Evolutionary conservation across 2,888 invertebrate species (phyloP).

Genomic region (Lamellibrachia satsuma): DNA sequence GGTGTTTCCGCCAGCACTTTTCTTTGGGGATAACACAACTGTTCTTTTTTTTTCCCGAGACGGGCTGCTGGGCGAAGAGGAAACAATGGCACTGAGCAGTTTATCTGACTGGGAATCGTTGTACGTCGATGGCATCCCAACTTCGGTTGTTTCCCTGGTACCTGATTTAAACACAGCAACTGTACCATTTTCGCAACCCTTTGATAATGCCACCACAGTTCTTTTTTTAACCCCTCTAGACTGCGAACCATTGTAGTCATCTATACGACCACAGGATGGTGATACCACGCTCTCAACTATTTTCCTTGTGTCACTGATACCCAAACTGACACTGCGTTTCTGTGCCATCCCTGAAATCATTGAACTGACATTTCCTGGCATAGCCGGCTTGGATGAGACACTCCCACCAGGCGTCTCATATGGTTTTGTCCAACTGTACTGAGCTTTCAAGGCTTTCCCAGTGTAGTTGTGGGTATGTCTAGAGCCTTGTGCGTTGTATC

Average conservation of each 20-base stretch:
- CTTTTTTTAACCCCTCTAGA: not conserved
- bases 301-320: not conserved
- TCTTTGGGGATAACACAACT: slow-evolving; percentile 6
- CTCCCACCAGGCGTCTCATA: not conserved
- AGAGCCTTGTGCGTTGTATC: not conserved
- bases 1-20: not conserved
- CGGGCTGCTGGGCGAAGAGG: not conserved
- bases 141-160: not conserved
- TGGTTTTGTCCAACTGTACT: not conserved
- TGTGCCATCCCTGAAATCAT: not conserved
- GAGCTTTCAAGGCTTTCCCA: not conserved
- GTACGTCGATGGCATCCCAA: not conserved
- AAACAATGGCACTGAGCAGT: not conserved
- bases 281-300: not conserved
- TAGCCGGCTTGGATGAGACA: not conserved
- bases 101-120: not conserved
- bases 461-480: not conserved
- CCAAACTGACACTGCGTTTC: not conserved
- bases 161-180: not conserved
- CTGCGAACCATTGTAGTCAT: not conserved
- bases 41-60: not conserved
- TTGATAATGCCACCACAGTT: slow-evolving; percentile 13
- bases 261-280: not conserved
- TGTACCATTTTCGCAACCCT: not conserved
- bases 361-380: not conserved